Conservation (phyloP, 2,888 invertebrate genomes). For the Pseudococcus longispinus region DNA sequence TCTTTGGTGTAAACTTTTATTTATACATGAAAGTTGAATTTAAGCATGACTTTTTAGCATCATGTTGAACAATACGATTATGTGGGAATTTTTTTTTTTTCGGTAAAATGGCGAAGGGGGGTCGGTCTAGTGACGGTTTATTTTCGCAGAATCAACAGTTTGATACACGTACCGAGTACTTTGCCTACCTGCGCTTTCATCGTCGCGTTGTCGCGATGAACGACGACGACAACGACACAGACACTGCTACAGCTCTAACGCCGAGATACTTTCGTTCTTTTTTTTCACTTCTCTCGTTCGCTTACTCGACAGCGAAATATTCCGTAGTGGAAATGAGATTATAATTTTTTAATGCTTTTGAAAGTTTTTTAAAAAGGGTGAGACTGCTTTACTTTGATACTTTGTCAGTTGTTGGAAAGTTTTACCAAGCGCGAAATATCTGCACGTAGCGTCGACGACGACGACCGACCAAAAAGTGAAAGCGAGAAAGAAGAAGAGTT, state of each 20-base stretch:
- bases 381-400: neutral
- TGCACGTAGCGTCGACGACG: neutral
- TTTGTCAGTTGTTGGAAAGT: neutral
- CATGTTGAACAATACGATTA: constrained; percentile 20
- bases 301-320: neutral
- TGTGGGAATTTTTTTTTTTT: neutral
- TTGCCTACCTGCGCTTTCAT: neutral
- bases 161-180: neutral
- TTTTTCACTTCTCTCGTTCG: neutral
- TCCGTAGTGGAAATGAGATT: constrained; percentile 4
- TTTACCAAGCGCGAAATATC: constrained; percentile 9
- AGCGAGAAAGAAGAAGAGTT: neutral
- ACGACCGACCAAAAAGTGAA: too few species aligned
- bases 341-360: constrained; percentile 15
- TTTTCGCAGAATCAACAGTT: neutral
- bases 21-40: neutral
- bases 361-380: neutral
- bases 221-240: neutral
- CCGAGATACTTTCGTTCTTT: neutral
- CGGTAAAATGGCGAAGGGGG: too few species aligned
- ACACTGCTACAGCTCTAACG: too few species aligned
- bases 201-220: neutral
- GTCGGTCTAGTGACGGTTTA: neutral
- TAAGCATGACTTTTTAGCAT: constrained; percentile 12
- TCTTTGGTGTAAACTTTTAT: neutral